Evolutionary conservation across 2,113 vertebrate species (phyloP).

Genomic region (Leucosticte australis): DNA sequence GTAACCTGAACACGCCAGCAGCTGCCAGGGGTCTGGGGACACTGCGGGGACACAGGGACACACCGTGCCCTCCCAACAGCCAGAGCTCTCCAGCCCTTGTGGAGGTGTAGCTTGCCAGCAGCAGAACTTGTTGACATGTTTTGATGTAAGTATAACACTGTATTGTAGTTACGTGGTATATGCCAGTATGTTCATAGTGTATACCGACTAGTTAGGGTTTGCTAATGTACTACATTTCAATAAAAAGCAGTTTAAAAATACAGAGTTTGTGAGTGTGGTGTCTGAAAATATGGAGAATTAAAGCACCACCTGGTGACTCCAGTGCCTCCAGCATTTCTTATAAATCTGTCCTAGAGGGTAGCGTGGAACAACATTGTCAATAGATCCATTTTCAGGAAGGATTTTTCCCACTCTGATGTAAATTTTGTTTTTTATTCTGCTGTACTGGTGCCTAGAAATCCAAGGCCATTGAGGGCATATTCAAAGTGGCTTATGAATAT

Average conservation of each 20-base stretch:
- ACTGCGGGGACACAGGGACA: background rate
- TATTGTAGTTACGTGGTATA: constrained; percentile 70
- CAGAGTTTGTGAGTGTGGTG: background rate
- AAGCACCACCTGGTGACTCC: background rate
- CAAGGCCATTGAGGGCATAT: background rate
- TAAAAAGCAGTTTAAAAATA: constrained; percentile 74
- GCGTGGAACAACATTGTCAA: background rate
- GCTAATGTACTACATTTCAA: constrained; percentile 79
- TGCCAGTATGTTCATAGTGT: constrained; percentile 64
- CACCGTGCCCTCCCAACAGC: background rate
- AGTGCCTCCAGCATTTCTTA: background rate
- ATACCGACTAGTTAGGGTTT: constrained; percentile 71
- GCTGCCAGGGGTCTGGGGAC: background rate
- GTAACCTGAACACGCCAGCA: background rate
- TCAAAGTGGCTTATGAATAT: background rate
- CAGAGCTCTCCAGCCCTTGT: constrained; percentile 16
- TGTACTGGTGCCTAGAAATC: background rate
- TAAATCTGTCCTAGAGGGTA: background rate
- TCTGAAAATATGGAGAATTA: background rate
- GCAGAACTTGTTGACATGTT: constrained; percentile 58
- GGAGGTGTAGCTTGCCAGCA: constrained; percentile 54
- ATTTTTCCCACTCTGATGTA: background rate
- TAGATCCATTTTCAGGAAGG: background rate
- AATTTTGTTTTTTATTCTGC: background rate
- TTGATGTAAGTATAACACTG: constrained; percentile 71